Conservation (phyloP, 1,140 invertebrate species). For the Campoletis sonorensis region DNA sequence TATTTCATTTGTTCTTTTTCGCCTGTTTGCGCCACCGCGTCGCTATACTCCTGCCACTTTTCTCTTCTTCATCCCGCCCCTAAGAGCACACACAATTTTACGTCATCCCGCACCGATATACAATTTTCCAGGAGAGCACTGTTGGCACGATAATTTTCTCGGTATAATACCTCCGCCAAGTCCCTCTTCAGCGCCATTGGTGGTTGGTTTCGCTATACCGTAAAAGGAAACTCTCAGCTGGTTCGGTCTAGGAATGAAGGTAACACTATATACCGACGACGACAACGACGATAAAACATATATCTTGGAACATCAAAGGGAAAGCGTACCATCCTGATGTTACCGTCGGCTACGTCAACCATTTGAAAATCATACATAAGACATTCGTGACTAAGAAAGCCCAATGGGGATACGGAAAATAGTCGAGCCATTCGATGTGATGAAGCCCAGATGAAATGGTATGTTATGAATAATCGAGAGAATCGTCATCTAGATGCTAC, state of each 20-base stretch:
- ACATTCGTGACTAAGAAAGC: neutral
- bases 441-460: no score
- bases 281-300: constrained; percentile 26
- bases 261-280: neutral
- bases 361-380: constrained; percentile 50
- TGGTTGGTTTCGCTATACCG: neutral
- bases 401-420: neutral
- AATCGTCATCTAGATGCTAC: no score
- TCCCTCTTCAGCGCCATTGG: neutral
- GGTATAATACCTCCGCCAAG: constrained; percentile 8
- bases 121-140: neutral
- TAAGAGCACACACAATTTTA: neutral
- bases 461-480: no score
- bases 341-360: constrained; percentile 11
- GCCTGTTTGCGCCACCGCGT: neutral
- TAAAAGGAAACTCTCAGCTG: neutral
- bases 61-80: neutral
- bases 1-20: constrained; percentile 29
- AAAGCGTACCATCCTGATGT: constrained; percentile 40
- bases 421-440: no score
- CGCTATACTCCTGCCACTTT: no score
- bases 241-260: neutral
- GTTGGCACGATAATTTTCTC: constrained; percentile 32
- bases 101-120: constrained; percentile 15
- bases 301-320: constrained; percentile 57